These are phyloP conservation scores for Ornithoptera alexandrae DNA, from an alignment of 2,888 invertebrate genomes.

Conservation along the genomic window DNA sequence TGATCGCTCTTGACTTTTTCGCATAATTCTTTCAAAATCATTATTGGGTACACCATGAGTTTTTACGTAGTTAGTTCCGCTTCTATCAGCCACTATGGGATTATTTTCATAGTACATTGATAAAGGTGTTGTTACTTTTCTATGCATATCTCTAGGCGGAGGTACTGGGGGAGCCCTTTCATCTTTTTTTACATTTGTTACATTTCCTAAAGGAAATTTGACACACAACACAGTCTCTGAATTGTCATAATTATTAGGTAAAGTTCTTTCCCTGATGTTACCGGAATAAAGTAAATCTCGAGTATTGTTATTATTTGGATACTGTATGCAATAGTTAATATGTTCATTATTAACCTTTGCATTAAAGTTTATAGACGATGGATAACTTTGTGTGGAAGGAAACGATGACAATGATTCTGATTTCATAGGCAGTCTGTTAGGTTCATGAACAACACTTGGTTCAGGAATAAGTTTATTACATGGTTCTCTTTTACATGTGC, in stretches of 20 bases:
- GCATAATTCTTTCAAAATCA: constrained; percentile 73
- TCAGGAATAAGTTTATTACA: constrained; percentile 70
- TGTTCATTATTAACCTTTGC: constrained; percentile 78
- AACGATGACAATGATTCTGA: constrained; percentile 77
- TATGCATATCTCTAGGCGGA: constrained; percentile 87
- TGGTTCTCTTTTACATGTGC: constrained; percentile 71
- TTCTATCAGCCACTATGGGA: constrained; percentile 55
- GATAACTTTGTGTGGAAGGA: constrained; percentile 76
- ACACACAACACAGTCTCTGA: constrained; percentile 71
- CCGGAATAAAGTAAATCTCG: constrained; percentile 65
- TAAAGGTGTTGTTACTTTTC: constrained; percentile 76
- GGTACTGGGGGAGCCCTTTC: constrained; percentile 85
- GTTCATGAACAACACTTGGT: constrained; percentile 55
- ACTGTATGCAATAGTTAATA: constrained; percentile 75
- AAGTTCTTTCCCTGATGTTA: constrained; percentile 61
- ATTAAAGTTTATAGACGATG: constrained; percentile 77
- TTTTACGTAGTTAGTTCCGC: constrained; percentile 50
- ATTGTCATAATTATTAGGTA: constrained; percentile 61
- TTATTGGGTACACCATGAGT: constrained; percentile 71
- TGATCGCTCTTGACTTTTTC: constrained; percentile 71
- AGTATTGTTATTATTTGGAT: constrained; percentile 60
- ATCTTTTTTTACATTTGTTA: constrained; percentile 65
- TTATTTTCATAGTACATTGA: constrained; percentile 76
- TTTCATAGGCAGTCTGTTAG: constrained; percentile 62
- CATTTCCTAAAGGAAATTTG: constrained; percentile 76